These are phyloP conservation scores for Apostichopus parvimensis DNA, from an alignment of 35 echinoderm and acorn worm species.

Conservation along the genomic window DNA sequence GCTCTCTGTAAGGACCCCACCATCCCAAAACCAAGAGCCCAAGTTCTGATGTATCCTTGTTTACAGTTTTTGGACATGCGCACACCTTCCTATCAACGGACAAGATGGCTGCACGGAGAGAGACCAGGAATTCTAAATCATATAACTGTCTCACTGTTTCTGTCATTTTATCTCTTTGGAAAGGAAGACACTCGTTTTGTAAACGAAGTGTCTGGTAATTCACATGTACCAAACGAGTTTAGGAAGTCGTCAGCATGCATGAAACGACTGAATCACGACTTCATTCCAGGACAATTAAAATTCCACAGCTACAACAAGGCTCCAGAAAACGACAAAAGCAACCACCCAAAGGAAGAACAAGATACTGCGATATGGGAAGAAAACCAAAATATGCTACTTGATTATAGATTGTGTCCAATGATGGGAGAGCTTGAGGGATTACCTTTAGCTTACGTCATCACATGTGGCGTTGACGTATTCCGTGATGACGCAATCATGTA, in stretches of 20 bases:
- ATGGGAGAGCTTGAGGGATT: slow-evolving; percentile 62
- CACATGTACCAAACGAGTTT: slow-evolving; percentile 41
- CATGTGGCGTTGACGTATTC: slow-evolving; percentile 69
- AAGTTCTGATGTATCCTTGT: slow-evolving; percentile 79
- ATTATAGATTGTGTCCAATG: slow-evolving; percentile 60
- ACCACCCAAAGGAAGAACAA: neutral
- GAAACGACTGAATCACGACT: slow-evolving; percentile 43
- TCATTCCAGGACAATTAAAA: slow-evolving; percentile 49
- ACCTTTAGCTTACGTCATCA: slow-evolving; percentile 76
- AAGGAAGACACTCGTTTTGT: slow-evolving; percentile 12
- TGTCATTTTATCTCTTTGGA: neutral
- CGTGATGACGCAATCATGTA: slow-evolving; percentile 87
- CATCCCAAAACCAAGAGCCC: slow-evolving; percentile 62
- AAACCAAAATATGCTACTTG: slow-evolving; percentile 36
- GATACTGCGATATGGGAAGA: slow-evolving; percentile 39
- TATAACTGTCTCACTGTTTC: slow-evolving; percentile 10
- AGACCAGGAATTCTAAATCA: slow-evolving; percentile 18
- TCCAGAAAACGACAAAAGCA: neutral
- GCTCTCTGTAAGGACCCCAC: slow-evolving; percentile 39
- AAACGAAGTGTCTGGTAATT: neutral
- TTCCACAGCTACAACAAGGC: neutral
- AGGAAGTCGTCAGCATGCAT: neutral
- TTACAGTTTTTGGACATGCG: slow-evolving; percentile 48
- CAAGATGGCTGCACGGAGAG: slow-evolving; percentile 10
- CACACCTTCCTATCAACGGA: slow-evolving; percentile 70